Base-by-base conservation (phyloP, 1,140 invertebrate species). In the Drosophila persimilis region DNA sequence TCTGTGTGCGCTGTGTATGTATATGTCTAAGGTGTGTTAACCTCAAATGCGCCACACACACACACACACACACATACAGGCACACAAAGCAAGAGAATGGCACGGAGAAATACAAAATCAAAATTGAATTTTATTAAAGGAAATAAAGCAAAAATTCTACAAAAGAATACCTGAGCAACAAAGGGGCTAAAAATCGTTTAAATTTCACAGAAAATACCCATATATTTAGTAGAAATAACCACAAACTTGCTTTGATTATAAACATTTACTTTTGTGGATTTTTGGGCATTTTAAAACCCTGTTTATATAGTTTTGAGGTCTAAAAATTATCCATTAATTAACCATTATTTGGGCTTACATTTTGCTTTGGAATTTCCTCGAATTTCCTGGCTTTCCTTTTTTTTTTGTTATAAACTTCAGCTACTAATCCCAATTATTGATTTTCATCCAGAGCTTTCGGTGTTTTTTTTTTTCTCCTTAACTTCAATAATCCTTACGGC, bases 21-120 rank as follows among this genome's bases (percentile, higher is more conserved):
- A 90, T 72, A 80, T 80, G 79, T 80, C 79, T 88, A 90, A 90
- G 88, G 88, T 90, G 88, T 90, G 88, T 90, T 90, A 90, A 90
- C 83, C 88, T 90, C 88, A 89, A 89, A 74, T 75, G 69, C 50
- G 70, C 58, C 64, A 56, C 51, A 63, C 72, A 67, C 59, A 83
- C 59, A 35, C 31, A 35, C 39, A 31, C n/a, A 15, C 59, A 35
- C 31, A 35, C 39, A 31, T 11, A 15, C 3, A 24, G 0, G 20
- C 20, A 31, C 29, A 8, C 29, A 7, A 31, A 31, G 29, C 6
- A 8, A 39, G 35, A 4, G 35, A 39, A 39, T 13, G 11, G 4
- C 35, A 39, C 35, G 35, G 11, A 39, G 11, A 39, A 39, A 13
- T 45, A 44, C 29, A 39, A 69, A 69, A 69, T 57, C 52, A 43